Evolutionary conservation across 2,113 vertebrate genomes (phyloP).

Genomic region (Numenius arquata): DNA sequence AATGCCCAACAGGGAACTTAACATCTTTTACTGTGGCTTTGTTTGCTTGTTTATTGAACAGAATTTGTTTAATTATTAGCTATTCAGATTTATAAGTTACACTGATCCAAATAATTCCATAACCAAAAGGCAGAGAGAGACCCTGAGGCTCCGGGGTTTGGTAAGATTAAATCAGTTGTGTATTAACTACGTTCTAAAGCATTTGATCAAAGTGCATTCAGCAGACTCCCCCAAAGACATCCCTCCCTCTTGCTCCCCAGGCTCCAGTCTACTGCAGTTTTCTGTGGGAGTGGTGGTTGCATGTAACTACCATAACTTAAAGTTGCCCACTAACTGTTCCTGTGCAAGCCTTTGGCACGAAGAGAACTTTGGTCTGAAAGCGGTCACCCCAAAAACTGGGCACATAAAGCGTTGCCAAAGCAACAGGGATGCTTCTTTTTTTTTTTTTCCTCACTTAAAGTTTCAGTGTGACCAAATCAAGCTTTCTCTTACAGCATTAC

Average conservation of each 20-base stretch:
- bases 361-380: not conserved
- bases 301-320: not conserved
- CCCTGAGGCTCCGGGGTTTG: not conserved
- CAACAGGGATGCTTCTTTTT: not conserved
- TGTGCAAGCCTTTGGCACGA: not conserved
- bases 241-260: not conserved
- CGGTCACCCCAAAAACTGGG: not conserved
- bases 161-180: not conserved
- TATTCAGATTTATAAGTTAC: slow-evolving; percentile 1
- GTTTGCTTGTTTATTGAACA: slow-evolving; percentile 5
- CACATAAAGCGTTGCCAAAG: not conserved
- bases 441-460: not conserved
- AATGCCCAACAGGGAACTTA: not conserved
- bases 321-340: not conserved
- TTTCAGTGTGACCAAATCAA: not conserved
- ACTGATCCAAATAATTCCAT: not conserved
- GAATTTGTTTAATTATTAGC: not conserved
- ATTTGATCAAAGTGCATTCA: not conserved
- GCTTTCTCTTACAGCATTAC: not conserved
- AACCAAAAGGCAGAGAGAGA: not conserved
- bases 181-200: not conserved
- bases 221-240: not conserved
- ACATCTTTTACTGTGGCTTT: not conserved
- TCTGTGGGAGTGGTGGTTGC: accelerated
- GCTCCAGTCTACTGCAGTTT: not conserved